phyloP scores from a whole-genome alignment of 1,140 invertebrate species.

The Arion vulgaris region DNA sequence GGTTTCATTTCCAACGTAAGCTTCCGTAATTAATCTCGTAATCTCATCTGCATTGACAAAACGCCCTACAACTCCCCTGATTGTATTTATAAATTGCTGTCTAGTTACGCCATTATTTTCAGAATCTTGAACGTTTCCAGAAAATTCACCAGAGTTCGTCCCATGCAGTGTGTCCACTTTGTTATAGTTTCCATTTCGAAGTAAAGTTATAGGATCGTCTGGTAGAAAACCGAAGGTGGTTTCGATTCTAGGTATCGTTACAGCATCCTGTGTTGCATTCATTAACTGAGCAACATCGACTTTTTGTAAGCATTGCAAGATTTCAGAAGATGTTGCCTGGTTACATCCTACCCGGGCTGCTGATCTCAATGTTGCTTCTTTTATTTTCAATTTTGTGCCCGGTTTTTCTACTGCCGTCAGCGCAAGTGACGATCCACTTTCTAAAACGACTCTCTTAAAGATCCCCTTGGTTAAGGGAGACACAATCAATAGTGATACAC shows the following conservation, averaged over 20 bases:
- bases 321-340: not conserved
- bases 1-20: not conserved
- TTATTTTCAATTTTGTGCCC: not conserved
- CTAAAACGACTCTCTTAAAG: conserved; percentile 11
- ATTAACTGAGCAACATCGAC: not conserved
- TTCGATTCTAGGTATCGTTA: not conserved
- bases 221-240: conserved; percentile 20
- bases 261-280: not conserved
- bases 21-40: not conserved
- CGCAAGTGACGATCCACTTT: not conserved
- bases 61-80: not conserved
- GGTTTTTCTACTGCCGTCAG: conserved; percentile 2
- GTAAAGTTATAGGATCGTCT: not conserved
- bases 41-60: not conserved
- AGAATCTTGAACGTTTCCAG: not conserved
- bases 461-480: not conserved
- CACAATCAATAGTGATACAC: not conserved
- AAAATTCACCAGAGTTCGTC: conserved; percentile 3
- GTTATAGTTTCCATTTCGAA: not conserved
- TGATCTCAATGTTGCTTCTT: not conserved
- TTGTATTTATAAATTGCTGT: not conserved
- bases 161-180: conserved; percentile 18
- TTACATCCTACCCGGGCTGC: conserved; percentile 4
- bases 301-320: not conserved
- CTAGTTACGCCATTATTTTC: not conserved